These are phyloP conservation scores for Holocentrus rufus DNA, from an alignment of 2,797 vertebrate species.

Conservation along the genomic window DNA sequence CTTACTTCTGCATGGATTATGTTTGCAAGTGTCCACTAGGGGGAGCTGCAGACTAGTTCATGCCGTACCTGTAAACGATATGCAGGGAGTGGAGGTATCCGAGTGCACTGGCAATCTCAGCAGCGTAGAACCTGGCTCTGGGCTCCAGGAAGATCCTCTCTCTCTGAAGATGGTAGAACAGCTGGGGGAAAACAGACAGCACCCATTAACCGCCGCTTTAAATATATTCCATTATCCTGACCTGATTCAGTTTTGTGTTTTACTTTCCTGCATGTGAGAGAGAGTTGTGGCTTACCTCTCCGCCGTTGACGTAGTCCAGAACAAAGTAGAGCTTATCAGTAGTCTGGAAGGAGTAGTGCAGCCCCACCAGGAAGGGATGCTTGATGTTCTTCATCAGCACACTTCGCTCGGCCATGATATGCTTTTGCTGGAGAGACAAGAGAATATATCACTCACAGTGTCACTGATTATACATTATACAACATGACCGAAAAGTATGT, in stretches of 20 bases:
- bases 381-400: constrained; percentile 87
- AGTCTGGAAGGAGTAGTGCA: constrained; percentile 87
- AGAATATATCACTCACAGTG: neutral
- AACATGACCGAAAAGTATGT: no score
- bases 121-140: constrained; percentile 84
- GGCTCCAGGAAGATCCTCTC: constrained; percentile 85
- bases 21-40: constrained; percentile 55
- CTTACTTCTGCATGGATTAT: neutral
- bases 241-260: neutral
- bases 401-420: constrained; percentile 88
- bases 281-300: constrained; percentile 74
- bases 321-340: constrained; percentile 88
- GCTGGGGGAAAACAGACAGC: constrained; percentile 57
- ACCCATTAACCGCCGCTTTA: constrained; percentile 26
- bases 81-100: constrained; percentile 86
- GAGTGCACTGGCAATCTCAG: constrained; percentile 85
- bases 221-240: neutral
- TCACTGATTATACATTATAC: neutral
- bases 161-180: constrained; percentile 88
- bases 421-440: constrained; percentile 80
- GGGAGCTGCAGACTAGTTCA: constrained; percentile 30
- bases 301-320: constrained; percentile 86
- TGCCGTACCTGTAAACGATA: constrained; percentile 83
- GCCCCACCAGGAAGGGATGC: constrained; percentile 86
- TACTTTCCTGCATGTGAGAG: no score